Evolutionary conservation across 2,113 vertebrate genomes (phyloP), one percentile per base, ranked within the genome.

Genomic region (Lethenteron reissneri): DNA sequence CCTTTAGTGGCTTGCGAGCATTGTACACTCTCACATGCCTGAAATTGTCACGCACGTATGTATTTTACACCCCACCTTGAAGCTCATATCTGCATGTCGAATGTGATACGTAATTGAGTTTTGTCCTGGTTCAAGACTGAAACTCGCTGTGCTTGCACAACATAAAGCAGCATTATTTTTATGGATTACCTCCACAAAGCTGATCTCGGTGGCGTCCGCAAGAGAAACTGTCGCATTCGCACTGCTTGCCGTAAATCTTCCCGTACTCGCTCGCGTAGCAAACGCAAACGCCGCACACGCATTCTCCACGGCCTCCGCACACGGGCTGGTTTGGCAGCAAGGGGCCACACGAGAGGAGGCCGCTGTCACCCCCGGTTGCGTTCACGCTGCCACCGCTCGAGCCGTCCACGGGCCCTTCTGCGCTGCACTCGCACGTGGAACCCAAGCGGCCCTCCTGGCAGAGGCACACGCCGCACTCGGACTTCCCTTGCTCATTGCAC

Each of bases 141-240:
- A 41, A 41, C 41, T 41, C 41, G 41, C 41, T 41, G 41, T 41
- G 41, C 41, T 41, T 41, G 41, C 41, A 41, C 41, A 41, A 41
- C 41, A 41, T 7, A 41, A 41, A 41, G 41, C 41, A 41, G 41
- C 41, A 41, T 41, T 41, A 41, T 41, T 41, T 41, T 41, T 41
- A 41, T 41, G 41, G 41, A 41, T 78, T 82, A 99, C 94, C 92
- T 83, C 91, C 96, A 83, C 94, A 99, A 73, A 99, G 87, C 73
- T 90, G 72, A 8, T 92, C 94, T 77, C 87, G 92, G 81, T 90
- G 92, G 15, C 94, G 81, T 71, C 92, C 86, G 1, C 94, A 97
- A 76, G 94, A 95, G 82, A 97, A 96, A 83, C 94, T 87, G 3
- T 99, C 91, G 0, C 94, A 99, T 78, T 99, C 87, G 57, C 94